These are phyloP conservation scores for Mohoua ochrocephala DNA, from an alignment of 2,113 vertebrate genomes.

Conservation along the genomic window DNA sequence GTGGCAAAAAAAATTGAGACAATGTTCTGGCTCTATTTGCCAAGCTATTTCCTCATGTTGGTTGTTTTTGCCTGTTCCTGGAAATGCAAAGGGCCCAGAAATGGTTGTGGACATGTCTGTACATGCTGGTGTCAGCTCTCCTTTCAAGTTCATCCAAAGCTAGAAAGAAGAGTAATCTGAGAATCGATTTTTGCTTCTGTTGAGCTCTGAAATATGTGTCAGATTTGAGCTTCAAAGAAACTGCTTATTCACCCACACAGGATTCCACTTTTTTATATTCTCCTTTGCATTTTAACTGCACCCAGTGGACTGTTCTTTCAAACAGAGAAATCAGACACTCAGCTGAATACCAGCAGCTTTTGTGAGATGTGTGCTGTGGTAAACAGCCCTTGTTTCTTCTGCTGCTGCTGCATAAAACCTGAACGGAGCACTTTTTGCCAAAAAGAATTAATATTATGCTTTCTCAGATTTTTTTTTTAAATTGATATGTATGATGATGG, in stretches of 20 bases:
- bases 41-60: background rate
- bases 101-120: background rate
- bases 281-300: conserved; percentile 14
- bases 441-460: background rate
- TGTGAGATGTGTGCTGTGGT: background rate
- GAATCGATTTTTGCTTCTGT: conserved; percentile 17
- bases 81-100: background rate
- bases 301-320: background rate
- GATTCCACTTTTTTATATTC: background rate
- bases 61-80: background rate
- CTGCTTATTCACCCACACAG: background rate
- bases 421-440: background rate
- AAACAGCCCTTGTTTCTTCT: background rate
- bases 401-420: background rate
- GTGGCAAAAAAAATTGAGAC: background rate
- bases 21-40: background rate
- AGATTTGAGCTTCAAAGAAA: background rate
- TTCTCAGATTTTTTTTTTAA: background rate
- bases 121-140: background rate
- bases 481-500: background rate
- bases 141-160: background rate
- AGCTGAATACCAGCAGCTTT: background rate
- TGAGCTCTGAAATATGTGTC: conserved; percentile 1
- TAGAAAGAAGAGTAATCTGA: background rate
- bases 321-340: background rate